Percentiles rank a stretch among this genome's conserved stretches.
Conservation (phyloP, 2,113 vertebrate genomes). For the Galeopterus variegatus region DNA sequence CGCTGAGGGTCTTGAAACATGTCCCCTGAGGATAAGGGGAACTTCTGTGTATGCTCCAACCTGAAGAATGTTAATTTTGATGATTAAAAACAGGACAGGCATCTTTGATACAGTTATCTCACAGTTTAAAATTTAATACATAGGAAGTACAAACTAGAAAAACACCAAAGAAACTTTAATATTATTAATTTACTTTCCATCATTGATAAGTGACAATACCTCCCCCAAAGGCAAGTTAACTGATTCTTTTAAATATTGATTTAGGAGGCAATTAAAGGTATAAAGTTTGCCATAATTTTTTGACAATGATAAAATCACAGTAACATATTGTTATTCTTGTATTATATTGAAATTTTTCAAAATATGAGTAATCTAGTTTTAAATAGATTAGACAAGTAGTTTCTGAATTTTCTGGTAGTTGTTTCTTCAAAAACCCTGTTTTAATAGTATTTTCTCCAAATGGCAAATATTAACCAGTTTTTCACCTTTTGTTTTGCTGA, state of each 20-base stretch:
- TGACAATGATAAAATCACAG: not conserved
- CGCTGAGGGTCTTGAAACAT: not conserved
- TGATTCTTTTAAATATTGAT: not conserved
- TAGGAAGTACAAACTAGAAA: not conserved
- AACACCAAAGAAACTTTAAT: not conserved
- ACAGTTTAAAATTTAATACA: not conserved
- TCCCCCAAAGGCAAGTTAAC: not conserved
- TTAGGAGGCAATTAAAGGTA: not conserved
- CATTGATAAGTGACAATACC: not conserved
- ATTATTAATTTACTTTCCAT: not conserved
- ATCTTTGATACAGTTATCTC: not conserved
- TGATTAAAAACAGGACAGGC: not conserved
- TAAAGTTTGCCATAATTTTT: not conserved
- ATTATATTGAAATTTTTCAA: not conserved
- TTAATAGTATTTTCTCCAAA: not conserved
- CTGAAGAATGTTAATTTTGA: not conserved
- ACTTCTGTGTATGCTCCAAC: not conserved
- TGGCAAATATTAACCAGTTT: not conserved
- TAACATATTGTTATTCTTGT: not conserved
- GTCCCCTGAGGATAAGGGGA: not conserved
- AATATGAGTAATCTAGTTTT: not conserved
- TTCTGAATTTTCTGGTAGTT: not conserved
- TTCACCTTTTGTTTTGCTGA: not conserved
- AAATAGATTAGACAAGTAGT: not conserved
- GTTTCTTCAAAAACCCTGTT: not conserved